These are phyloP conservation scores for Incurvaria masculella DNA, from an alignment of 2,888 invertebrate species.

Conservation along the genomic window DNA sequence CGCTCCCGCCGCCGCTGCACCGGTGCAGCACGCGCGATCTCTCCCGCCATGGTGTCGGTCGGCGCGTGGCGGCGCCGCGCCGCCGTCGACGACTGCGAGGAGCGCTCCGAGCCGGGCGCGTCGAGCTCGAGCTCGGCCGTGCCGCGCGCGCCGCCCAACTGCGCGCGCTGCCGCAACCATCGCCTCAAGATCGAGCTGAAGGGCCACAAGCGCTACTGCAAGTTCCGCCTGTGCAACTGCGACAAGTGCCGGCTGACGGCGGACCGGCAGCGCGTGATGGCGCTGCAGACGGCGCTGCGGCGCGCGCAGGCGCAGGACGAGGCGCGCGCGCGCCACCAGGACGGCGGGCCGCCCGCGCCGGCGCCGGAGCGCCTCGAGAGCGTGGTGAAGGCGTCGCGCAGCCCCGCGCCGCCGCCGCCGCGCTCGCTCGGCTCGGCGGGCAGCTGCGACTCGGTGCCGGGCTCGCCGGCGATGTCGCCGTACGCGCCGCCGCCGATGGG, in stretches of 20 bases:
- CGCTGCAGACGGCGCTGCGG: slow-evolving; percentile 77
- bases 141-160: slow-evolving; percentile 84
- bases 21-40: slow-evolving; percentile 28
- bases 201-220: slow-evolving; percentile 91
- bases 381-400: slow-evolving; percentile 43
- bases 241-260: slow-evolving; percentile 84
- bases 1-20: slow-evolving; percentile 16
- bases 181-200: slow-evolving; percentile 83
- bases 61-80: slow-evolving; percentile 49
- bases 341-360: slow-evolving; percentile 32
- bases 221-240: slow-evolving; percentile 79
- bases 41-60: slow-evolving; percentile 42
- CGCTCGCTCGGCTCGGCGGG: slow-evolving; percentile 35
- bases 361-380: slow-evolving; percentile 50
- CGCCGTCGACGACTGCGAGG: slow-evolving; percentile 46
- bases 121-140: slow-evolving; percentile 56
- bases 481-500: slow-evolving; percentile 55
- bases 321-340: slow-evolving; percentile 51
- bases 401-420: slow-evolving; percentile 34
- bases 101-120: slow-evolving; percentile 46
- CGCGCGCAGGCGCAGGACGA: slow-evolving; percentile 87
- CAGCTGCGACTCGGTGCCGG: slow-evolving; percentile 43
- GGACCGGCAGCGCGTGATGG: slow-evolving; percentile 87
- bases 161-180: slow-evolving; percentile 91
- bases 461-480: slow-evolving; percentile 44